phyloP scores from a whole-genome alignment of 2,888 invertebrate genomes.

The Lacanobia oleracea region DNA sequence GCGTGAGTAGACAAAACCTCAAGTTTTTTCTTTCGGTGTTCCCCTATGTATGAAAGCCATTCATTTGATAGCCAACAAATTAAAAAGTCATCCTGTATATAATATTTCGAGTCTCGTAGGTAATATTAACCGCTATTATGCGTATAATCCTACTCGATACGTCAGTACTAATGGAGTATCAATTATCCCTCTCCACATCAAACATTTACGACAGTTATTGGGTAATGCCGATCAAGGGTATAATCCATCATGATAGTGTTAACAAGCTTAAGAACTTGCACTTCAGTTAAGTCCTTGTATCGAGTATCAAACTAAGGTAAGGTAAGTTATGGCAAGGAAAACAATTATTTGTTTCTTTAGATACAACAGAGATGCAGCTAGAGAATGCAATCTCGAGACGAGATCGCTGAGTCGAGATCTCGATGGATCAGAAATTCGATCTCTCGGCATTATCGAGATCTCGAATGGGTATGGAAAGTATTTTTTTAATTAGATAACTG shows the following conservation, averaged over 20 bases:
- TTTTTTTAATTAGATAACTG: no score
- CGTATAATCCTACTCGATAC: conserved; percentile 34
- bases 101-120: neutral
- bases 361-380: neutral
- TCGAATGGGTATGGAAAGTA: no score
- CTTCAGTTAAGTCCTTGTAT: conserved; percentile 5
- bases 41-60: neutral
- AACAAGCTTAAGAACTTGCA: conserved; percentile 20
- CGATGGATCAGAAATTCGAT: no score
- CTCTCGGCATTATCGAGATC: no score
- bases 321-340: neutral
- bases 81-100: no score
- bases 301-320: neutral
- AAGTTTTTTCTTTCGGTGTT: no score
- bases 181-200: conserved; percentile 48
- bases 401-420: no score
- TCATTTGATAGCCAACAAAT: neutral
- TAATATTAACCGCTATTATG: conserved; percentile 28
- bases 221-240: conserved; percentile 24
- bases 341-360: neutral
- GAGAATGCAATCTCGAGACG: no score
- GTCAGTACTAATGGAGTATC: conserved; percentile 48
- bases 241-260: conserved; percentile 41
- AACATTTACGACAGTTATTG: conserved; percentile 38
- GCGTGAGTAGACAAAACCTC: no score